Conservation (phyloP, 2,888 invertebrate genomes). For the Megaustenia siamemsis region DNA sequence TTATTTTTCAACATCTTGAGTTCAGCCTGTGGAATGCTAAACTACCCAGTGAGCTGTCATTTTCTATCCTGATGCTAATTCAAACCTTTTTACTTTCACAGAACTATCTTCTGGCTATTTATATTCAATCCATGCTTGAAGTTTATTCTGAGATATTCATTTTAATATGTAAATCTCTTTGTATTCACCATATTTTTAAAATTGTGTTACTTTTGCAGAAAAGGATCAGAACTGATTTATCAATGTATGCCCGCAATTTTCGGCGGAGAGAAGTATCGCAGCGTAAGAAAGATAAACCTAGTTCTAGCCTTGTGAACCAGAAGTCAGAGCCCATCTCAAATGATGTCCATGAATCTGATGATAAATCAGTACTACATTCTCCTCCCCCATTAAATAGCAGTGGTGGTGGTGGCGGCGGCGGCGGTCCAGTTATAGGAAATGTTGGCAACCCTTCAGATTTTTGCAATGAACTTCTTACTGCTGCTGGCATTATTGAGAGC, state of each 20-base stretch:
- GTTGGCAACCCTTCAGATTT: constrained; percentile 47
- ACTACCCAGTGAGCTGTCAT: no score
- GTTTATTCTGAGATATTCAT: no score
- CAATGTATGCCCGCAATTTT: constrained; percentile 57
- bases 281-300: constrained; percentile 39
- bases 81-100: no score
- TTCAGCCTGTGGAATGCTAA: no score
- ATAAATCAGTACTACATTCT: constrained; percentile 33
- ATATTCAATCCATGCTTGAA: no score
- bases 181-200: no score
- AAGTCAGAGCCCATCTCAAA: neutral
- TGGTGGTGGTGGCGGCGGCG: neutral
- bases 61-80: no score
- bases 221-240: constrained; percentile 56
- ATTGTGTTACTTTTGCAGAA: constrained; percentile 41
- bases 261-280: constrained; percentile 54
- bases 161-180: no score
- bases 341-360: neutral
- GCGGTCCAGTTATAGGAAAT: neutral
- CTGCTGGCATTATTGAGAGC: constrained; percentile 58
- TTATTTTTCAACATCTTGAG: no score
- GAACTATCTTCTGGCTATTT: no score
- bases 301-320: neutral
- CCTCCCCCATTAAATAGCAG: neutral
- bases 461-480: constrained; percentile 57